Base-by-base conservation (phyloP, 1,140 invertebrate species). In the Dendrolimus punctatus region DNA sequence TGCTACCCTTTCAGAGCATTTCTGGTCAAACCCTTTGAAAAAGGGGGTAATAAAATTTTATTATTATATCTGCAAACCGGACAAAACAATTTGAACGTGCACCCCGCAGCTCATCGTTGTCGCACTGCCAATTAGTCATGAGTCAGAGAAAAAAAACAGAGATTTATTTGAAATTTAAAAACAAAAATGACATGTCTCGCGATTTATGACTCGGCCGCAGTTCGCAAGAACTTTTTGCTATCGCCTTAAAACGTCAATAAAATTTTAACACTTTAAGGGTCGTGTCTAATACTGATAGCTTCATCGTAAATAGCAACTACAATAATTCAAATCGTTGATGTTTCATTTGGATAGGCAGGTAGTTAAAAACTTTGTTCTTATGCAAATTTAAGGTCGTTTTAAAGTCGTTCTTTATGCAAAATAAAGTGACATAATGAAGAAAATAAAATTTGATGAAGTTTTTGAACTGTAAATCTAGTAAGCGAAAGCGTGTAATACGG, bases 31-130 rank as follows among this genome's bases (percentile, higher is more conserved):
- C 83, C 80, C 80, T 86, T 84, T 84, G 53, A 72, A 60, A 77
- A 86, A 86, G 71, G 72, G 78, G 76, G 76, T 81, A 81, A 76
- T 83, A 83, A 86, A 83, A 58, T 80, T 80, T 82, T 85, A 81
- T 80, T 82, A 82, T 84, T 78, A 86, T 86, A 84, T 86, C 83
- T 80, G 83, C 83, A 71, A 71, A 83, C 62, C 58, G 55, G 51
- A 73, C 60, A 65, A 72, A 76, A 81, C 75, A 75, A 78, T 72
- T 62, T 66, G 49, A 51, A 63, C 56, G 41, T 71, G 71, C 74
- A 68, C 77, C 77, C 79, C 70, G 77, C 62, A 63, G 80, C 52
- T 67, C 57, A 49, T 49, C 53, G 57, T 62, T 64, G 54, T 64
- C 63, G 59, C 68, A 66, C 51, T 55, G 57, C 71, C 75, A 82